Conservation (phyloP, 92 coral and sea anemone genomes). For the Phenganax stokvisi region DNA sequence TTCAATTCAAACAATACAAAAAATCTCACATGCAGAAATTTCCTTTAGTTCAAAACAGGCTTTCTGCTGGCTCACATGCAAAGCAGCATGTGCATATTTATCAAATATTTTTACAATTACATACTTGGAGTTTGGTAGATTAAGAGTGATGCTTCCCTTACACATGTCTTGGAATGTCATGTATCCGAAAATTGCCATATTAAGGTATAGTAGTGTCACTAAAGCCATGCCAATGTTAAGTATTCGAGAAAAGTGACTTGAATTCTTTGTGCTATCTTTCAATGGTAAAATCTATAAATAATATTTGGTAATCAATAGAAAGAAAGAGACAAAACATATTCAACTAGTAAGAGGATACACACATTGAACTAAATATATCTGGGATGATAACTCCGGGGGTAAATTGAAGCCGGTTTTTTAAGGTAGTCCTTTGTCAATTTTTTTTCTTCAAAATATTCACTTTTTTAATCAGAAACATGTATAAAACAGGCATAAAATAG, state of each 20-base stretch:
- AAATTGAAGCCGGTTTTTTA: too few relatives aligned
- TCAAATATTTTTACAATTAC: neutral
- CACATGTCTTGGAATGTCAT: conserved; percentile 40
- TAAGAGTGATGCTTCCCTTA: conserved; percentile 30
- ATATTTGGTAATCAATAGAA: too few relatives aligned
- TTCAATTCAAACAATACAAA: too few relatives aligned
- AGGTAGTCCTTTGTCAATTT: too few relatives aligned
- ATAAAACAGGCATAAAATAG: too few relatives aligned
- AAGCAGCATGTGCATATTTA: neutral
- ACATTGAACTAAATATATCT: too few relatives aligned
- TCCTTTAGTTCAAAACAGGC: neutral
- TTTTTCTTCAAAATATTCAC: too few relatives aligned
- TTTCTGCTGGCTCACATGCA: neutral
- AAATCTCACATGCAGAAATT: too few relatives aligned
- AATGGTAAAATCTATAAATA: conserved; percentile 18
- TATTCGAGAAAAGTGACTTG: conserved; percentile 21
- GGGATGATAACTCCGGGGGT: neutral
- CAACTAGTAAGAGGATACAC: too few relatives aligned
- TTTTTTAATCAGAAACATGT: too few relatives aligned
- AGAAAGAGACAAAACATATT: too few relatives aligned
- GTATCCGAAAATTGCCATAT: conserved; percentile 40
- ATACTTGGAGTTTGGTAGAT: conserved; percentile 27
- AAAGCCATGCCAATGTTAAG: conserved; percentile 33
- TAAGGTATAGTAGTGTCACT: conserved; percentile 23
- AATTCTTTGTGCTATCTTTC: conserved; percentile 17